Base-by-base conservation (phyloP, 2,797 vertebrate genomes). In the Lacerta agilis region DNA sequence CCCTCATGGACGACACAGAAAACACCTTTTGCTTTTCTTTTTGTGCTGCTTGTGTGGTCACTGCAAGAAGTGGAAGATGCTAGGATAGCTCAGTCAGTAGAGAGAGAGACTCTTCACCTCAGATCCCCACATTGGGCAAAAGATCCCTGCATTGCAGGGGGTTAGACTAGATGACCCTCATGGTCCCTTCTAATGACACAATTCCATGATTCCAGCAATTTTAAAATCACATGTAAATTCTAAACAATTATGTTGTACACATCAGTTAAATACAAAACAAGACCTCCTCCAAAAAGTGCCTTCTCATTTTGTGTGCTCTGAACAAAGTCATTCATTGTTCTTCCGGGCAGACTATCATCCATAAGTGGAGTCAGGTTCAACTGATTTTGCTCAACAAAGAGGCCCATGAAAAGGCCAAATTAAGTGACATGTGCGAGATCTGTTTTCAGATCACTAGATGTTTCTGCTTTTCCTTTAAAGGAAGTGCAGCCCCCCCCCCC, bases 281-380 rank as follows among this genome's bases (percentile, higher is more conserved):
- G 67, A 11, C 69, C 36, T 25, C 49, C 15, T 45, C 43, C 27
- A 25, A 25, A 77, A 25, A 49, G 29, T 5, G 2, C 15, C 9
- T 5, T 36, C 15, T 9, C 66, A 69, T 41, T 29, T 64, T 64
- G 5, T 64, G 38, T 61, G 80, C 83, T 69, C 8, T 83, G 43
- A 83, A 88, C 66, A 88, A 88, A 27, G 18, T 61, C 43, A n/a
- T 41, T 55, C 81, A 75, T 83, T 88, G 75, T 88, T 69, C 75
- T 88, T 69, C 43, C 38, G 67, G 36, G 13, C 79, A 75, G 71
- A 61, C 69, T 20, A 8, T 82, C 41, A 67, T 64, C 67, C 45
- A 41, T 61, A 71, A 79, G 55, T 41, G 18, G 36, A 71, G 27
- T 77, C 25, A 36, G 55, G 67, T 83, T 25, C 43, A 29, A 58